Evolutionary conservation across 2,113 vertebrate species (phyloP).

Genomic region (Pungitius pungitius): DNA sequence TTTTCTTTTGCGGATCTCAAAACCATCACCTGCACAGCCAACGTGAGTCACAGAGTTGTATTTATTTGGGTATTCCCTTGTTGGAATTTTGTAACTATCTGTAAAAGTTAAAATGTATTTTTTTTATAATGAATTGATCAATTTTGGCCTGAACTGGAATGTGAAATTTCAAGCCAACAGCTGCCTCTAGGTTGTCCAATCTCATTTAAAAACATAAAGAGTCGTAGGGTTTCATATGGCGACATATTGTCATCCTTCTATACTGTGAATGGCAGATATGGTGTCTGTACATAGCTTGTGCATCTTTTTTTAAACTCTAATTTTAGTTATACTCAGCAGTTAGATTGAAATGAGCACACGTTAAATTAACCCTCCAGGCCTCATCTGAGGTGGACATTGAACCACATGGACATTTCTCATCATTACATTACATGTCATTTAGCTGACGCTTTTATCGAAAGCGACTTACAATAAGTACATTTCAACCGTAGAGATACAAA

Average conservation of each 20-base stretch:
- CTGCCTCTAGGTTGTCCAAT: background rate
- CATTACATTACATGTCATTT: too few species aligned
- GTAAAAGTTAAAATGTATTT: background rate
- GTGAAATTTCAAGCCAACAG: background rate
- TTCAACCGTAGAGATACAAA: too few species aligned
- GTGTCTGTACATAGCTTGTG: background rate
- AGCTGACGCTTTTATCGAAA: too few species aligned
- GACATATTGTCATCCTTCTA: too few species aligned
- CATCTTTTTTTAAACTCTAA: background rate
- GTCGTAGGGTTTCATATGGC: background rate
- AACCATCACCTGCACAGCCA: conserved; percentile 74
- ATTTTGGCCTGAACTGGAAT: background rate
- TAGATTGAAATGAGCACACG: conserved; percentile 2
- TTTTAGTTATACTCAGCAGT: conserved; percentile 3
- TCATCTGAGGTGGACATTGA: background rate
- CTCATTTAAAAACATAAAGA: background rate
- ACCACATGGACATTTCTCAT: conserved; percentile 35
- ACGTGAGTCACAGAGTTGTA: conserved; percentile 36
- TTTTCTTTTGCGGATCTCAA: conserved; percentile 65
- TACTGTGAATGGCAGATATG: background rate
- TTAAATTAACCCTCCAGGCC: background rate
- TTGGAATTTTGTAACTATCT: background rate
- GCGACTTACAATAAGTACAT: too few species aligned
- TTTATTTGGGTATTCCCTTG: background rate
- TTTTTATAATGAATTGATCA: background rate